Percentiles rank a stretch among this genome's conserved stretches.
Evolutionary conservation across 1,140 invertebrate genomes (phyloP).

Genomic region (Tetramorium simillimum): DNA sequence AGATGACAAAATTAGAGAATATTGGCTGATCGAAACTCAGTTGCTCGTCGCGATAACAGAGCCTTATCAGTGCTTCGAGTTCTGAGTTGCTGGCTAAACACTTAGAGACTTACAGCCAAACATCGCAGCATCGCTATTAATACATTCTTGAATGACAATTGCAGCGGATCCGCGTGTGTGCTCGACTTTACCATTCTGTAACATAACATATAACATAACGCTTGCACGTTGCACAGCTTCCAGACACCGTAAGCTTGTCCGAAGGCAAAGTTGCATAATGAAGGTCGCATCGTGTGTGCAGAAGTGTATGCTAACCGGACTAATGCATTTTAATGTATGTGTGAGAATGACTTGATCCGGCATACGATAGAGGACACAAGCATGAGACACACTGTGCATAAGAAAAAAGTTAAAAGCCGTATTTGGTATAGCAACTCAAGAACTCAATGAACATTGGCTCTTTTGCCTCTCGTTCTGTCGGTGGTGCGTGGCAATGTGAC

Average conservation of each 20-base stretch:
- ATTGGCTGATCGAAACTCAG: conserved; percentile 25
- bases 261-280: conserved; percentile 31
- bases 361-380: conserved; percentile 45
- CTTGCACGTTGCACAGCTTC: conserved; percentile 58
- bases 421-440: conserved; percentile 52
- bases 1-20: neutral
- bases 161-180: conserved; percentile 20
- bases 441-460: conserved; percentile 59
- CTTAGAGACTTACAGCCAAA: neutral
- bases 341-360: conserved; percentile 46
- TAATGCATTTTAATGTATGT: conserved; percentile 32
- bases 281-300: conserved; percentile 35
- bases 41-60: conserved; percentile 31
- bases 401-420: conserved; percentile 22
- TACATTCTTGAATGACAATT: neutral
- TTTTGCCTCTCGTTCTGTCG: conserved; percentile 74
- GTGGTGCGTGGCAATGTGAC: conserved; percentile 81
- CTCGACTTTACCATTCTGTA: conserved; percentile 13
- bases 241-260: conserved; percentile 40
- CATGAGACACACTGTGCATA: conserved; percentile 43
- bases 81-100: conserved; percentile 44
- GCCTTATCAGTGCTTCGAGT: conserved; percentile 9
- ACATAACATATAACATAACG: conserved; percentile 2
- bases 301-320: conserved; percentile 25
- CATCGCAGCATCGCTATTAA: conserved; percentile 4